Percentiles rank a stretch among this genome's conserved stretches.
Evolutionary conservation across 1,140 invertebrate genomes (phyloP).

Genomic region (Acromyrmex charruanus): DNA sequence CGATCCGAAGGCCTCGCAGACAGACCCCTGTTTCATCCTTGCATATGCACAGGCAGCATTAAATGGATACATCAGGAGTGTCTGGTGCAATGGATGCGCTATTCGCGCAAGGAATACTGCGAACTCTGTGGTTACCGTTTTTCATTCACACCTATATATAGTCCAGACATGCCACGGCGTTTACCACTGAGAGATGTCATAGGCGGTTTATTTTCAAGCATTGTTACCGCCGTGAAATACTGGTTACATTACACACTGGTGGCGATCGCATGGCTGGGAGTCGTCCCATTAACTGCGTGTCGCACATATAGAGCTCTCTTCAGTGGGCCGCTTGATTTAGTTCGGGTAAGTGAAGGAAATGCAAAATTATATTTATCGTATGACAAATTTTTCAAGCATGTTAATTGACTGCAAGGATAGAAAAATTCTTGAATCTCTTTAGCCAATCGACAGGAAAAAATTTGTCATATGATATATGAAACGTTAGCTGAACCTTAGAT

Average conservation of each 20-base stretch:
- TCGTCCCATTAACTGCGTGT: constrained; percentile 98
- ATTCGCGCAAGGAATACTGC: constrained; percentile 99
- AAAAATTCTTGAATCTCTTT: no score
- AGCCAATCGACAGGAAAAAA: no score
- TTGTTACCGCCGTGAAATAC: constrained; percentile 96
- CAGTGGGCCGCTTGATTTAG: constrained; percentile 94
- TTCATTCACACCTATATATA: constrained; percentile 99
- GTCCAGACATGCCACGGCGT: constrained; percentile 99
- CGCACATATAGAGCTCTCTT: constrained; percentile 97
- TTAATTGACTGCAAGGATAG: no score
- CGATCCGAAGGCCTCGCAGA: constrained; percentile 95
- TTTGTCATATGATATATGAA: no score
- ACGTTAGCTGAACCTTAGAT: no score
- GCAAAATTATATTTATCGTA: no score
- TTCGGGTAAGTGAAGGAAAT: constrained; percentile 82
- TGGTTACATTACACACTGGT: constrained; percentile 99
- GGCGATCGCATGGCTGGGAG: constrained; percentile 98
- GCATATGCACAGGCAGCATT: constrained; percentile 99
- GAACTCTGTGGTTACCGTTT: constrained; percentile 99
- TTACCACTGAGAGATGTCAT: constrained; percentile 96
- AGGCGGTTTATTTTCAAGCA: constrained; percentile 94
- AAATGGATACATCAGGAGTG: constrained; percentile 99
- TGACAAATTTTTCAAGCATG: no score
- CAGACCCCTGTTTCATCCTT: constrained; percentile 98
- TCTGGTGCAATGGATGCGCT: constrained; percentile 96